These are phyloP conservation scores for Elephantulus edwardii DNA, from an alignment of 2,113 vertebrate genomes.

Conservation along the genomic window DNA sequence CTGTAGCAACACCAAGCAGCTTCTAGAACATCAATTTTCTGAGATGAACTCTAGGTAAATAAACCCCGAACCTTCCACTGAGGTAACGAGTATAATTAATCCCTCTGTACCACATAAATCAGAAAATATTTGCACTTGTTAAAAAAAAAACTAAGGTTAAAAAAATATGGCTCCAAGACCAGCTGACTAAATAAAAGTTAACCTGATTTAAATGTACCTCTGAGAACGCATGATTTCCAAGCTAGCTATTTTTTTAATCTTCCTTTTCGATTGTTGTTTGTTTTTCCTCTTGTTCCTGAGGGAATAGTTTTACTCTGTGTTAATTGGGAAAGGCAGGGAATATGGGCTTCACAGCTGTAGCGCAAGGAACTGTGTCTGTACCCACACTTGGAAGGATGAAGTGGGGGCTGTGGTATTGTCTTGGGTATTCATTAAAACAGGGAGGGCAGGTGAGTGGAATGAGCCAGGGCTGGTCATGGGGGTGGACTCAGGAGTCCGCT, in stretches of 20 bases:
- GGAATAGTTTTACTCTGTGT: not conserved
- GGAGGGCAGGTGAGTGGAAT: not conserved
- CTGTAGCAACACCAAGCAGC: not conserved
- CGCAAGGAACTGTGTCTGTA: not conserved
- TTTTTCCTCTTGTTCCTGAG: not conserved
- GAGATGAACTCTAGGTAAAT: slow-evolving; percentile 15
- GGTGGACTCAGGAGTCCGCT: not conserved
- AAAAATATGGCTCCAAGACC: not conserved
- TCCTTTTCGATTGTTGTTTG: not conserved
- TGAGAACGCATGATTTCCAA: slow-evolving; percentile 16
- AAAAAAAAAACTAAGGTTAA: slow-evolving; percentile 38
- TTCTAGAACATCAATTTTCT: slow-evolving; percentile 9
- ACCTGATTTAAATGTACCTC: slow-evolving; percentile 25
- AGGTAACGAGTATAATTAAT: slow-evolving; percentile 41
- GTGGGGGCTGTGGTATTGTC: not conserved
- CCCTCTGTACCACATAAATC: not conserved
- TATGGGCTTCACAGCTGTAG: not conserved
- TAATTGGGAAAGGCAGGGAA: slow-evolving; percentile 16
- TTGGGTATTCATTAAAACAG: slow-evolving; percentile 38
- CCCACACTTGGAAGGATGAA: not conserved
- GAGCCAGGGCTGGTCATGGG: not conserved
- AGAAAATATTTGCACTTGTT: slow-evolving; percentile 25
- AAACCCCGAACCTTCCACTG: not conserved
- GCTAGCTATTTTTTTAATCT: not conserved
- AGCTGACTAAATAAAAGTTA: slow-evolving; percentile 42